Percentiles rank a stretch among this genome's conserved stretches.
Conservation (phyloP, 2,888 invertebrate genomes). For the Agelastica alni region DNA sequence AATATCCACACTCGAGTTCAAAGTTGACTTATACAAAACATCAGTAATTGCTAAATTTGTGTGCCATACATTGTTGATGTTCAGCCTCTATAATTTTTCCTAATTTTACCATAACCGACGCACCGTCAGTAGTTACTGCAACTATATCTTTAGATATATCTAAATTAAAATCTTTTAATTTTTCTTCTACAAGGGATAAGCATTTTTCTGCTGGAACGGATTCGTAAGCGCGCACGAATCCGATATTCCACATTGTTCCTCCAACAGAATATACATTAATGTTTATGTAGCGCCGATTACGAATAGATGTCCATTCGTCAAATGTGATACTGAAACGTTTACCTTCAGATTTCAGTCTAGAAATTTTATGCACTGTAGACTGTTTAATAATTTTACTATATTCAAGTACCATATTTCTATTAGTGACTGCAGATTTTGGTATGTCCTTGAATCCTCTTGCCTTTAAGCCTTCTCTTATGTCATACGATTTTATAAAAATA, state of each 20-base stretch:
- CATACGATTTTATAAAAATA: not conserved
- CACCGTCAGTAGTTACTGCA: not conserved
- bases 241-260: not conserved
- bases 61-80: not conserved
- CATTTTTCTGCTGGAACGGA: not conserved
- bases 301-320: not conserved
- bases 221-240: not conserved
- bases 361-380: not conserved
- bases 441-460: not conserved
- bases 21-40: not conserved
- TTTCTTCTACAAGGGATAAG: not conserved
- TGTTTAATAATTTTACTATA: not conserved
- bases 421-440: not conserved
- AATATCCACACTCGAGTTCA: not conserved
- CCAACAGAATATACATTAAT: not conserved
- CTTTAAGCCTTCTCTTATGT: not conserved
- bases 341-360: not conserved
- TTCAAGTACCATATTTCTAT: not conserved
- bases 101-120: not conserved
- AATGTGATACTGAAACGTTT: not conserved
- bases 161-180: not conserved
- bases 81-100: not conserved
- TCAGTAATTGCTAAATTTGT: not conserved
- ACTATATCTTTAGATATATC: not conserved
- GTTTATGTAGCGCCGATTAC: not conserved